Evolutionary conservation across 2,888 invertebrate genomes (phyloP).

Genomic region (Eupithecia tripunctaria): DNA sequence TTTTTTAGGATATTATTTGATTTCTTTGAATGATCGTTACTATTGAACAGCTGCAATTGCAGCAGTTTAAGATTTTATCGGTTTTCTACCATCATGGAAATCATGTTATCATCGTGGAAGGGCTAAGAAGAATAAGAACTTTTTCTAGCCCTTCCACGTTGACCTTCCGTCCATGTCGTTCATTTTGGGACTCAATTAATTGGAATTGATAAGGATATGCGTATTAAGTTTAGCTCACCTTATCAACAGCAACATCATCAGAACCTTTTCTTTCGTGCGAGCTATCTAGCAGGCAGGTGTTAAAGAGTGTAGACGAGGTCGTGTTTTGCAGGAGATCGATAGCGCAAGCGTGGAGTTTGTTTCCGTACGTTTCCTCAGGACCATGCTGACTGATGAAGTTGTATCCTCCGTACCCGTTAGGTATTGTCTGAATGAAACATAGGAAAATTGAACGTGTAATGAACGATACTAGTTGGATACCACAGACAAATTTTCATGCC

Average conservation of each 20-base stretch:
- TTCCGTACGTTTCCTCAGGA: conserved; percentile 72
- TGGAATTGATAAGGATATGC: not conserved
- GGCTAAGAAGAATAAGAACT: too few species aligned
- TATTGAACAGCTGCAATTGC: too few species aligned
- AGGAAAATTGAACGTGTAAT: not conserved
- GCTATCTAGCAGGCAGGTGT: conserved; percentile 87
- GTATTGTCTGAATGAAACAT: conserved; percentile 17
- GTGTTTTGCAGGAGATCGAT: conserved; percentile 75
- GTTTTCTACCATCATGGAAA: too few species aligned
- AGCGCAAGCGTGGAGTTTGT: conserved; percentile 90
- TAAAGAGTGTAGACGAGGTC: conserved; percentile 82
- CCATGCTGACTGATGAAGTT: conserved; percentile 29
- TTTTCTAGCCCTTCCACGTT: not conserved
- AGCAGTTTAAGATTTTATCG: too few species aligned
- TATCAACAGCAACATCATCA: conserved; percentile 22
- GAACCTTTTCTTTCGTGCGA: conserved; percentile 16
- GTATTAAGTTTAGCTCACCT: conserved; percentile 9
- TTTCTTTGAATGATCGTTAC: too few species aligned
- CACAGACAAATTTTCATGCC: not conserved
- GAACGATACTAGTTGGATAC: not conserved
- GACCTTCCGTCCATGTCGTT: not conserved
- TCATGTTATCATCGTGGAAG: too few species aligned
- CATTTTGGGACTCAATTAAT: not conserved
- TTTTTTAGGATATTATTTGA: too few species aligned
- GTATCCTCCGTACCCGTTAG: conserved; percentile 6